A percentile compares a stretch with the other conserved stretches of the same genome.
Evolutionary conservation across 2,797 vertebrate genomes (phyloP).

Genomic region (Centroberyx gerrardi): DNA sequence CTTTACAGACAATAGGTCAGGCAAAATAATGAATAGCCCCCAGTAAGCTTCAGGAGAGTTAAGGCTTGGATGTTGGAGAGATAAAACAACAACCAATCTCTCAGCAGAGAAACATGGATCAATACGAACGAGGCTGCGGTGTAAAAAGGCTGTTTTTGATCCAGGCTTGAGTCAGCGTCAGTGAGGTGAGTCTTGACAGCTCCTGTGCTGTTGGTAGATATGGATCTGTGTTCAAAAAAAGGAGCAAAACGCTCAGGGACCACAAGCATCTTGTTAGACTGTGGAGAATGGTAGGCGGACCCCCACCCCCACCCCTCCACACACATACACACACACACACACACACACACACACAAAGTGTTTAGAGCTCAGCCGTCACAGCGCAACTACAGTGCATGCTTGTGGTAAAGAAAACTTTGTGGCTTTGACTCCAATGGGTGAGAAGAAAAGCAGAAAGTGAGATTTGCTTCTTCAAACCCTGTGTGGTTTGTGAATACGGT

Average conservation of each 20-base stretch:
- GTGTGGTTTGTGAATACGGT: constrained; percentile 72
- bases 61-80: constrained; percentile 78
- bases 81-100: constrained; percentile 84
- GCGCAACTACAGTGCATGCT: constrained; percentile 64
- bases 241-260: constrained; percentile 82
- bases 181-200: constrained; percentile 85
- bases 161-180: constrained; percentile 77
- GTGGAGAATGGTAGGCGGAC: constrained; percentile 72
- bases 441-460: constrained; percentile 59
- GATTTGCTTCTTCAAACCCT: constrained; percentile 62
- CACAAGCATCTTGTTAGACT: constrained; percentile 80
- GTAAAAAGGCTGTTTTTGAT: constrained; percentile 86
- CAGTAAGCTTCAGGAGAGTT: constrained; percentile 80
- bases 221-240: constrained; percentile 84
- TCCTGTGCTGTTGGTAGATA: constrained; percentile 82
- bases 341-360: constrained; percentile 18
- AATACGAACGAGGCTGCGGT: constrained; percentile 79
- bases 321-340: constrained; percentile 45
- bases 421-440: constrained; percentile 64
- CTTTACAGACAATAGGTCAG: constrained; percentile 76
- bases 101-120: constrained; percentile 84
- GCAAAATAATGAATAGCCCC: constrained; percentile 82
- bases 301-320: constrained; percentile 43
- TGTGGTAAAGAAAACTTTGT: constrained; percentile 68
- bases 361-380: constrained; percentile 57